These are phyloP conservation scores for Margaritifera margaritifera DNA, from an alignment of 2,888 invertebrate genomes.

Conservation along the genomic window DNA sequence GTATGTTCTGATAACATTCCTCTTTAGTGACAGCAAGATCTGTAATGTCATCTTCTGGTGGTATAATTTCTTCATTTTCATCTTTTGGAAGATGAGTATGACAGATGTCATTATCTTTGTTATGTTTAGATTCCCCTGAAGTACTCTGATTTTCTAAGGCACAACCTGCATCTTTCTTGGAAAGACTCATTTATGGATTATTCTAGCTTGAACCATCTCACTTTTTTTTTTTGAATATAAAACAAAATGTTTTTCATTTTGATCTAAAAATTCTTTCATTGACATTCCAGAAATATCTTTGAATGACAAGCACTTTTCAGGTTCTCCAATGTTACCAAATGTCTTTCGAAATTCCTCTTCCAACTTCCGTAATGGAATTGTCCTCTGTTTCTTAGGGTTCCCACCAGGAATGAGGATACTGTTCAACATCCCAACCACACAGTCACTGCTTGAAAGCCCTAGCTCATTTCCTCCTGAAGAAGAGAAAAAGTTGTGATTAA, in stretches of 20 bases:
- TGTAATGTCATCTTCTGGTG: too few species aligned
- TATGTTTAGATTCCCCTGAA: neutral
- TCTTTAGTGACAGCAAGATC: too few species aligned
- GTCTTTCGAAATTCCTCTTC: constrained; percentile 4
- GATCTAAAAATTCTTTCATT: constrained; percentile 11
- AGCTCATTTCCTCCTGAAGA: neutral
- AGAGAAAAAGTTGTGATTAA: neutral
- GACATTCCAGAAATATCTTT: constrained; percentile 7
- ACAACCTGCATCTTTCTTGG: neutral
- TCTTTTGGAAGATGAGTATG: too few species aligned
- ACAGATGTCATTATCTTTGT: too few species aligned
- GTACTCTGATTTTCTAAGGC: neutral
- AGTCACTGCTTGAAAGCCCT: constrained; percentile 3
- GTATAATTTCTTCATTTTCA: too few species aligned
- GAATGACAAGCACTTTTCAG: constrained; percentile 1
- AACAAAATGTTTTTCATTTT: constrained; percentile 4
- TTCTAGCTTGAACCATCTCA: constrained; percentile 4
- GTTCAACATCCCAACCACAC: constrained; percentile 13
- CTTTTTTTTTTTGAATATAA: neutral
- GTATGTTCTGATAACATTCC: neutral
- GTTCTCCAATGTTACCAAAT: constrained; percentile 6
- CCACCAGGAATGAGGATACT: constrained; percentile 13
- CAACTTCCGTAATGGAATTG: neutral
- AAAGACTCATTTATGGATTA: neutral
- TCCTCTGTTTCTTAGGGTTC: neutral